Percentiles rank a stretch among this genome's conserved stretches.
These are phyloP conservation scores for Chloroceryle aenea DNA, from an alignment of 2,113 vertebrate species.

Conservation along the genomic window DNA sequence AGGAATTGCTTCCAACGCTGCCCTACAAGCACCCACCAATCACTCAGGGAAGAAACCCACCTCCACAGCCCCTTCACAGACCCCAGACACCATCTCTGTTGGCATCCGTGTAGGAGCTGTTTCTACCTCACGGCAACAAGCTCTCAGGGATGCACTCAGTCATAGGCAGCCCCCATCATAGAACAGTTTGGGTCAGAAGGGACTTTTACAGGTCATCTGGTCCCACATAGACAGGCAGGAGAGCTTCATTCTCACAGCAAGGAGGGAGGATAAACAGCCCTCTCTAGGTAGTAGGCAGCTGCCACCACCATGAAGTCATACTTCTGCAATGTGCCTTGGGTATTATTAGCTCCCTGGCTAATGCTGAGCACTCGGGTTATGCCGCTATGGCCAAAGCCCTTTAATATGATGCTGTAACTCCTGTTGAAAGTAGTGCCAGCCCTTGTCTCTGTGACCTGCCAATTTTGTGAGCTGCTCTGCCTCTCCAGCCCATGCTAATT, in stretches of 20 bases:
- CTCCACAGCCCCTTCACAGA: background rate
- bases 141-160: fast-evolving
- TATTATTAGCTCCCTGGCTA: background rate
- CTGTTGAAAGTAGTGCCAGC: background rate
- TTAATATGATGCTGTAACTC: background rate
- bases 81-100: too few species aligned
- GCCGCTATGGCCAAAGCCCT: background rate
- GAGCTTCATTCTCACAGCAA: background rate
- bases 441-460: background rate
- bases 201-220: too few species aligned
- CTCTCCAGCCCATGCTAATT: background rate
- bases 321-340: background rate
- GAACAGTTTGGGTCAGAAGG: too few species aligned
- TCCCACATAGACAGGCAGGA: background rate
- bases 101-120: fast-evolving
- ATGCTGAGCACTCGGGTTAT: background rate
- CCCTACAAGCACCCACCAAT: background rate
- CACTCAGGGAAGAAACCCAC: background rate
- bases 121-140: fast-evolving
- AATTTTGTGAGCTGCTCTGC: background rate
- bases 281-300: background rate
- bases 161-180: fast-evolving
- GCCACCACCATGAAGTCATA: background rate
- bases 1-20: too few species aligned
- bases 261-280: background rate